Base-by-base conservation (phyloP, 92 coral and sea anemone genomes). In the Virgularia gustaviana region DNA sequence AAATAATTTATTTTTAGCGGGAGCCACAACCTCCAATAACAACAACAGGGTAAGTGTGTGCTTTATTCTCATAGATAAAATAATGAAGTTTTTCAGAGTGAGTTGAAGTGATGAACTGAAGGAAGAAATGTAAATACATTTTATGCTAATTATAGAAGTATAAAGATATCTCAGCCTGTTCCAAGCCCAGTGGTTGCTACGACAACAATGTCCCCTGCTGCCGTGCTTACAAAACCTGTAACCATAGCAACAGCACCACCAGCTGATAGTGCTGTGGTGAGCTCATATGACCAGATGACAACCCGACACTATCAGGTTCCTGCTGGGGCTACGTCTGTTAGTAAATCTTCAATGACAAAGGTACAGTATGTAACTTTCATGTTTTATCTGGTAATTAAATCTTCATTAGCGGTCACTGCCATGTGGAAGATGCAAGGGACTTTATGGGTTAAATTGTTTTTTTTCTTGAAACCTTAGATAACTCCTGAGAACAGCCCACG, bases 401-500 rank as follows among this genome's bases (percentile, higher is more conserved):
- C n/a, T n/a, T n/a, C n/a, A n/a, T n/a, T n/a, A n/a, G n/a, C n/a
- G n/a, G n/a, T n/a, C n/a, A n/a, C n/a, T 41, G 47, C 16, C 16
- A 41, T 9, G n/a, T 16, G n/a, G 47, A 9, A 41, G 9, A 9
- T 9, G 47, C 16, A 41, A 16, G n/a, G 47, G 47, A 9, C 5
- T 18, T 15, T 1, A 12, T 2, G 51, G 28, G 1, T 8, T 19
- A 49, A 15, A 25, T 11, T 1, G 30, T 6, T n/a, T 63, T 63
- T 7, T 35, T 36, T 52, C 36, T 1, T 62, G 20, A n/a, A n/a
- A n/a, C n/a, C n/a, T n/a, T 9, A 67, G 74, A 41, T 67, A 12
- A 67, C 59, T 4, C 74, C 74, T 12, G 74, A 67, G 15, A 43
- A 57, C n/a, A 67, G 74, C 19, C 74, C 74, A 33, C 52, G 74